Evolutionary conservation across 2,113 vertebrate species (phyloP).

Genomic region (Spea bombifrons): DNA sequence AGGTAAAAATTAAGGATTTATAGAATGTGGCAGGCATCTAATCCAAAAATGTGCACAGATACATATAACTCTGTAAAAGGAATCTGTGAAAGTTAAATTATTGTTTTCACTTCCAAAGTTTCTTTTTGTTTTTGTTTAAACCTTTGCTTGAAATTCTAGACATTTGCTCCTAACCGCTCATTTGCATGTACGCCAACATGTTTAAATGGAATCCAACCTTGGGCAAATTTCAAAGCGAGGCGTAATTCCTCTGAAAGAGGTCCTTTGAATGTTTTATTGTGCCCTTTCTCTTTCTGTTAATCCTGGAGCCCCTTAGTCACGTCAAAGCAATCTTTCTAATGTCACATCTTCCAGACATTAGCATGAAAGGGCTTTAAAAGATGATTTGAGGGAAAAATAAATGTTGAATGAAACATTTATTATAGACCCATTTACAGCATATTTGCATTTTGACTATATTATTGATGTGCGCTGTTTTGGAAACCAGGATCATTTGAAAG

Average conservation of each 20-base stretch:
- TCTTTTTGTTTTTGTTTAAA: constrained; percentile 52
- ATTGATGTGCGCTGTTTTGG: constrained; percentile 61
- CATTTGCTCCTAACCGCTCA: constrained; percentile 73
- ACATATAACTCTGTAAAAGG: no score
- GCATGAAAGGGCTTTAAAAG: constrained; percentile 94
- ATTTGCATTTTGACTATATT: constrained; percentile 74
- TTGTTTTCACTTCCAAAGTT: no score
- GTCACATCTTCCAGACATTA: constrained; percentile 97
- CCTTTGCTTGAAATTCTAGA: constrained; percentile 83
- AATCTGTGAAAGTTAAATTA: no score
- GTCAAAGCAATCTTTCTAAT: constrained; percentile 98
- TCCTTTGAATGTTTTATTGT: constrained; percentile 98
- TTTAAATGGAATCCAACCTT: constrained; percentile 97
- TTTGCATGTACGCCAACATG: constrained; percentile 99
- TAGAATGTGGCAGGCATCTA: no score
- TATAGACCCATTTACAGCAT: constrained; percentile 70
- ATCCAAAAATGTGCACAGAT: no score
- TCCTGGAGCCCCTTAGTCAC: constrained; percentile 91
- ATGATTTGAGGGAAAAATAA: constrained; percentile 83
- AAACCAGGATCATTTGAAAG: constrained; percentile 70
- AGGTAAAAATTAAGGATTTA: no score
- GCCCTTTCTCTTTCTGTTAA: constrained; percentile 96
- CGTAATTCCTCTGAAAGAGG: constrained; percentile 98
- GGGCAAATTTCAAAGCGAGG: constrained; percentile 97
- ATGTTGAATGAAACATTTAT: constrained; percentile 80